Base-by-base conservation (phyloP, 2,797 vertebrate genomes). In the Clarias fuscus region DNA sequence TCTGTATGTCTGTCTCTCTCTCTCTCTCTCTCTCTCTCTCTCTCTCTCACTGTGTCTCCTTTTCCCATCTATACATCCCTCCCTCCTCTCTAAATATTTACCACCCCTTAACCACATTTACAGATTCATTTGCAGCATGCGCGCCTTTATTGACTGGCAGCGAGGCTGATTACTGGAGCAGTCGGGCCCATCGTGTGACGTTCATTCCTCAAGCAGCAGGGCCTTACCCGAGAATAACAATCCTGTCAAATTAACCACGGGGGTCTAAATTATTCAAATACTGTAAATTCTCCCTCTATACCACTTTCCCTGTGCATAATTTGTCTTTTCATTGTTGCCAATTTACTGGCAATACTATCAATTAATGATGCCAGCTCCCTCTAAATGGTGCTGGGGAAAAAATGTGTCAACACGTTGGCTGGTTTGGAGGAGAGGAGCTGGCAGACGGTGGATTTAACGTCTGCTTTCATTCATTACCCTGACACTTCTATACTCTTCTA, bases 191-290 rank as follows among this genome's bases (percentile, higher is more conserved):
- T 86, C 83, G 56, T 48, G 7, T 84, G 80, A 59, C 59, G 85
- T 89, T 98, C 97, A 97, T 98, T 97, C 96, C 93, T 97, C 94
- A 92, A 97, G 93, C 97, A 98, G 97, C 96, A 93, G 94, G 97
- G 95, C 96, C 94, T 96, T 95, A 95, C 88, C 91, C 92, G 95
- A 98, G 97, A 98, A 97, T 97, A 98, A 97, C 98, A 96, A 95
- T 96, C 96, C 96, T 99, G 97, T 98, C 97, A 98, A 94, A 91
- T 94, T 95, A 96, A 95, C 97, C 92, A 95, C 94, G 90, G 97
- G 96, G 97, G 96, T 96, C 96, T 98, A 97, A 98, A 98, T 98
- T 98, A 98, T 98, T 98, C 97, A 99, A 97, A 98, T 98, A 97
- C 96, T 96, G 96, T 96, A 98, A 98, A 98, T 98, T 96, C 96